Evolutionary conservation across 2,888 invertebrate genomes (phyloP).

Genomic region (Griposia aprilina): DNA sequence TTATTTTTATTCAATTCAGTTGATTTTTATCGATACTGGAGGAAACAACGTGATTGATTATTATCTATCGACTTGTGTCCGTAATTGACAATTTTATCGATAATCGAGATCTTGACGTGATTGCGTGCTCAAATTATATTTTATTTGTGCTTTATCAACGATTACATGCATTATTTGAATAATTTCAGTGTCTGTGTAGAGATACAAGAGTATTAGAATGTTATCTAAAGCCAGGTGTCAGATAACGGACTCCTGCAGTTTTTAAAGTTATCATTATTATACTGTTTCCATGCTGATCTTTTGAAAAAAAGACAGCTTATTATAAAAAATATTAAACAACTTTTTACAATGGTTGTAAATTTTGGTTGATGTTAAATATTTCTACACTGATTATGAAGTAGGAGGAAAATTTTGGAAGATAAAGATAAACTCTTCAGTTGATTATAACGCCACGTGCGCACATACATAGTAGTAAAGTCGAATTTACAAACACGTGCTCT

Average conservation of each 20-base stretch:
- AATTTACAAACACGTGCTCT: not conserved
- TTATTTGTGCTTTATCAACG: conserved; percentile 34
- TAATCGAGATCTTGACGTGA: conserved; percentile 30
- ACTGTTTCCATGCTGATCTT: conserved; percentile 19
- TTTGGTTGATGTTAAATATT: conserved; percentile 19
- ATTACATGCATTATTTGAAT: not conserved
- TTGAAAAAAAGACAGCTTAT: not conserved
- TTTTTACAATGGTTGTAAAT: conserved; percentile 39
- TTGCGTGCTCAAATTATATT: conserved; percentile 25
- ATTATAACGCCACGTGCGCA: not conserved
- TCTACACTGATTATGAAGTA: conserved; percentile 22
- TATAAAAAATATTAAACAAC: conserved; percentile 22
- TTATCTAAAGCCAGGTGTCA: conserved; percentile 36
- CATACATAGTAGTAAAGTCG: not conserved
- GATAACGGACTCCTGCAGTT: conserved; percentile 53
- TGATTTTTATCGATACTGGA: conserved; percentile 15
- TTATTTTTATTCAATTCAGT: conserved; percentile 15
- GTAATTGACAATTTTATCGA: conserved; percentile 38
- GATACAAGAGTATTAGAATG: conserved; percentile 1
- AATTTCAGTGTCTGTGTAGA: not conserved
- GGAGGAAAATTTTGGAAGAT: conserved; percentile 29
- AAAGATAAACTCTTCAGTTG: not conserved
- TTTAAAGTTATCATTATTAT: not conserved
- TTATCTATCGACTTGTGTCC: conserved; percentile 12
- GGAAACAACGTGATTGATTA: conserved; percentile 10